A percentile compares a stretch with the other conserved stretches of the same genome.
These are phyloP conservation scores for Heliothis virescens DNA, from an alignment of 1,140 invertebrate genomes.

Conservation along the genomic window DNA sequence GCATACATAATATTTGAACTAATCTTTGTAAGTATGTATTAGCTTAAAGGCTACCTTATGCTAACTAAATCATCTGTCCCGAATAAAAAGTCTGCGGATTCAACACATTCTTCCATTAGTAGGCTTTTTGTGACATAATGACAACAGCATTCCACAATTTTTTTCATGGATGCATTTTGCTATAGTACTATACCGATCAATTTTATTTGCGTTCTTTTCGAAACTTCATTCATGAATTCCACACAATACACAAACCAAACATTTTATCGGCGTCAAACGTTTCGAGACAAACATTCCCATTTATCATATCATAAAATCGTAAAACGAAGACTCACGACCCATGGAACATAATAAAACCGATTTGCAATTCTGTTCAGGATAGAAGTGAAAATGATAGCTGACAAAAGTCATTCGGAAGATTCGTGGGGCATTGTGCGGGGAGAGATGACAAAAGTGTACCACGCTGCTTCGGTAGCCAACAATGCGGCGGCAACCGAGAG, in stretches of 20 bases:
- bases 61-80: too few relatives aligned
- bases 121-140: background rate
- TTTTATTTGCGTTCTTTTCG: slow-evolving; percentile 60
- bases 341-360: slow-evolving; percentile 73
- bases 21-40: too few relatives aligned
- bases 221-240: slow-evolving; percentile 43
- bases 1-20: too few relatives aligned
- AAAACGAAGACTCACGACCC: slow-evolving; percentile 66
- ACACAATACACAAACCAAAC: slow-evolving; percentile 65
- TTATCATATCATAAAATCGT: slow-evolving; percentile 74
- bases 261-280: slow-evolving; percentile 64
- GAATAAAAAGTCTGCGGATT: too few relatives aligned
- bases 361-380: slow-evolving; percentile 63
- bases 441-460: slow-evolving; percentile 71
- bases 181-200: slow-evolving; percentile 33
- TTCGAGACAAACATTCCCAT: slow-evolving; percentile 68
- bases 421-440: slow-evolving; percentile 66
- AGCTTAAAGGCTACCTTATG: too few relatives aligned
- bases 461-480: slow-evolving; percentile 74
- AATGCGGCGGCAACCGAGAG: slow-evolving; percentile 80
- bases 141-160: slow-evolving; percentile 30
- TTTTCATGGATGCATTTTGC: background rate
- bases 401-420: slow-evolving; percentile 77
- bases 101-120: background rate
- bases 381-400: slow-evolving; percentile 81